A percentile compares a stretch with the other conserved stretches of the same genome.
Evolutionary conservation across 2,113 vertebrate genomes (phyloP).

Genomic region (Bolborhynchus lineola): DNA sequence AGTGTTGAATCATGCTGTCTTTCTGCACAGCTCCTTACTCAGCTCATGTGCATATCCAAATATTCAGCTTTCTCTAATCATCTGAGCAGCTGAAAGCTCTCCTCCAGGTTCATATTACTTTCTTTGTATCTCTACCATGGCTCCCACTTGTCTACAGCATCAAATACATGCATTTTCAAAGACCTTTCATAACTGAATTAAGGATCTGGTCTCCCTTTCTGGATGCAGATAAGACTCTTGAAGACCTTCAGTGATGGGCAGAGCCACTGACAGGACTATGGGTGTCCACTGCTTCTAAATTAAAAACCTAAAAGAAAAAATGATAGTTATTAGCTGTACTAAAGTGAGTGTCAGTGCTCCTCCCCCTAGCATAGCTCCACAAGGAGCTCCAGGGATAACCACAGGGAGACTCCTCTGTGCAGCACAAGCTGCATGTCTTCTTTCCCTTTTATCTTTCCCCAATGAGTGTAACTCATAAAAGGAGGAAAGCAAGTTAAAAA

Average conservation of each 20-base stretch:
- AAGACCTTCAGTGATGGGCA: background rate
- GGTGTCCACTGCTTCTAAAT: background rate
- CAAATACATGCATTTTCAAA: background rate
- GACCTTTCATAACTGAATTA: background rate
- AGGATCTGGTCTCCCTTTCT: background rate
- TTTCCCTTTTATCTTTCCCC: background rate
- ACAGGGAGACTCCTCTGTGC: background rate
- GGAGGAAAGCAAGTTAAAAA: background rate
- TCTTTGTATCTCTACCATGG: background rate
- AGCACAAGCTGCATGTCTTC: background rate
- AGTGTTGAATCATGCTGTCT: background rate
- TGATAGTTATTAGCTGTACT: background rate
- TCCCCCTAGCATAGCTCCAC: background rate
- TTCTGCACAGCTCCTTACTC: background rate
- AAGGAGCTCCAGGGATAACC: background rate
- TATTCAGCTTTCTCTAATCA: background rate
- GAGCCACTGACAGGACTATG: background rate
- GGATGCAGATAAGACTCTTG: background rate
- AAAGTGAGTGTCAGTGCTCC: background rate
- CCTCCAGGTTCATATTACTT: background rate
- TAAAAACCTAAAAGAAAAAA: background rate
- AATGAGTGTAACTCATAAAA: background rate
- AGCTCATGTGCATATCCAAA: background rate
- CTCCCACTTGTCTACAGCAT: background rate
- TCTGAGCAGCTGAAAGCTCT: background rate